Base-by-base conservation (phyloP, 1,140 invertebrate species). In the Drosophila oshimai region DNA sequence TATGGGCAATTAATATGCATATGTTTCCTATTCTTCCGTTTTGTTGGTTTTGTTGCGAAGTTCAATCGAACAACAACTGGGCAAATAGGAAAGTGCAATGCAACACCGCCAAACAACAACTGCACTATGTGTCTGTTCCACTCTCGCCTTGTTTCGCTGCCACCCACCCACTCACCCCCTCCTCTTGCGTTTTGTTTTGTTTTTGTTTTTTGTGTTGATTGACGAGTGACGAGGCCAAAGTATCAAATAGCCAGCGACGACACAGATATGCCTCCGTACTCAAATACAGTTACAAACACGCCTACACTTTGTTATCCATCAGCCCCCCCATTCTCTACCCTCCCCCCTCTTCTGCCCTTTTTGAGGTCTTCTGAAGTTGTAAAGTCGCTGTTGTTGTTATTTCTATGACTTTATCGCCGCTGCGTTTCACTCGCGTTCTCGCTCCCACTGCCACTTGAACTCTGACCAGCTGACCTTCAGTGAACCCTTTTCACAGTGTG, bases 391-490 rank as follows among this genome's bases (percentile, higher is more conserved):
- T 34, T 58, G 50, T 15, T 29, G 24, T 37, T 58, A 12, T 26
- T 61, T 46, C 36, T 64, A 67, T 54, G 65, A 39, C 64, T 61
- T 51, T 72, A 72, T 71, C 37, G 67, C 22, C 31, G 47, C 39
- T 53, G 20, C 34, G 36, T 13, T 54, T 55, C 36, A 13, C 20
- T 34, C 37, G 29, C 18, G n/a, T 12, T 20, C 10, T 55, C 26
- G 42, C 22, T 65, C 36, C 50, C 70, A 62, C 71, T 50, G 60
- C 71, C 53, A 73, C 71, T 86, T 89, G 87, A 89, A 89, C 87
- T 89, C 74, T 89, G 87, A 89, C 87, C 87, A 57, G 55, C 70
- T 89, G 87, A 89, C 87, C 87, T 89, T 89, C 81, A 81, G 80
- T 89, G 87, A 89, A 89, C 81, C 81, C 81, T 74, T 67, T 80